phyloP scores from a whole-genome alignment of 2,888 invertebrate genomes.

The Hymenopus coronatus region DNA sequence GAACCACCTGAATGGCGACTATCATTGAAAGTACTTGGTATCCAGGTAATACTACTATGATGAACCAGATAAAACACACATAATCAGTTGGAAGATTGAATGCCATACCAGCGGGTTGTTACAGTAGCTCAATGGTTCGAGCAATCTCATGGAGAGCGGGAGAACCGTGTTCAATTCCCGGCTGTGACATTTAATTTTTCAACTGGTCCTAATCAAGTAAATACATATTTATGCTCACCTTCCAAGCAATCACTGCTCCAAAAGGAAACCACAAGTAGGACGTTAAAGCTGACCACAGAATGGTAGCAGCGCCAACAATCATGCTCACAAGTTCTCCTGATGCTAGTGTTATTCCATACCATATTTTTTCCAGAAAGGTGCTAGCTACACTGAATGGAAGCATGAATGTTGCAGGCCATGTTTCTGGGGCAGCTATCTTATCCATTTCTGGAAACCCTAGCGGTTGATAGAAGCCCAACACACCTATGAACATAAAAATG shows the following conservation, averaged over 20 bases:
- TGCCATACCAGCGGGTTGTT: too few relatives aligned
- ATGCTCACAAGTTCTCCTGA: neutral
- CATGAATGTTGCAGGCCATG: neutral
- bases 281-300: neutral
- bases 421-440: neutral
- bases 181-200: too few relatives aligned
- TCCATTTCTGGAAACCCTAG: neutral
- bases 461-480: neutral
- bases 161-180: too few relatives aligned
- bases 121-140: too few relatives aligned
- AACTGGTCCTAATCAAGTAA: too few relatives aligned
- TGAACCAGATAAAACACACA: too few relatives aligned
- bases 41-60: too few relatives aligned
- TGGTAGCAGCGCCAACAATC: neutral
- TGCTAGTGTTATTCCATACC: neutral
- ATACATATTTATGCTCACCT: neutral
- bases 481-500: neutral
- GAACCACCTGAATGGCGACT: too few relatives aligned
- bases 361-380: neutral
- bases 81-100: too few relatives aligned
- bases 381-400: neutral
- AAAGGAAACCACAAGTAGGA: neutral
- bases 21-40: too few relatives aligned
- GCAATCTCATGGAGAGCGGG: too few relatives aligned
- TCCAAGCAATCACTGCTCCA: neutral